Percentiles rank a stretch among this genome's conserved stretches.
Evolutionary conservation across 1,140 invertebrate species (phyloP).

Genomic region (Megalopta genalis): DNA sequence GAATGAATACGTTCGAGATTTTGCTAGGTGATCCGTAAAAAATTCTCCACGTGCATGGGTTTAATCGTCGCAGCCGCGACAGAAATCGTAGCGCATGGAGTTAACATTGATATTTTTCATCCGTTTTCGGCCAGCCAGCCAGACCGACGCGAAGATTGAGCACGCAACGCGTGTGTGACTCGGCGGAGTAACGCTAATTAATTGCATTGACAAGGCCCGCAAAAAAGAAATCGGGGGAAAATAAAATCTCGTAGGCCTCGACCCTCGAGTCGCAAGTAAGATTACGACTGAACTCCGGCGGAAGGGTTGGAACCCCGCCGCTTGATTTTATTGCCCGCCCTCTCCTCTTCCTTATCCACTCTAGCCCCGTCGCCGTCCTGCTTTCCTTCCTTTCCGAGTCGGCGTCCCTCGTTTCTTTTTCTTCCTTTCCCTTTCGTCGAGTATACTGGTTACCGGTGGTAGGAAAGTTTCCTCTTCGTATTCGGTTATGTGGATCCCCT

Average conservation of each 20-base stretch:
- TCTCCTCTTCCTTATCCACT: conserved; percentile 50
- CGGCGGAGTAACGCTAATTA: conserved; percentile 68
- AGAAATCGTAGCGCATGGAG: too few species aligned
- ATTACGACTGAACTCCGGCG: conserved; percentile 70
- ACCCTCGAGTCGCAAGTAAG: conserved; percentile 65
- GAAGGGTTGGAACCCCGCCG: conserved; percentile 74
- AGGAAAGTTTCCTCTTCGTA: conserved; percentile 52
- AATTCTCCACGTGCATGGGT: too few species aligned
- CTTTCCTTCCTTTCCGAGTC: conserved; percentile 64
- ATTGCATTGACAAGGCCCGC: conserved; percentile 57
- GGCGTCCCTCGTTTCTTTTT: conserved; percentile 58
- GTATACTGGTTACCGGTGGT: conserved; percentile 35
- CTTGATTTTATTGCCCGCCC: conserved; percentile 76
- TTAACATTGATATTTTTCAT: too few species aligned
- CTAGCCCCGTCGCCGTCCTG: conserved; percentile 41
- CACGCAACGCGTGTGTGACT: conserved; percentile 34
- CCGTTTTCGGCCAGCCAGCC: too few species aligned
- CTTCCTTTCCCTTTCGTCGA: conserved; percentile 59
- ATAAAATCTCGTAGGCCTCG: conserved; percentile 70
- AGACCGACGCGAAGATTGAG: too few species aligned
- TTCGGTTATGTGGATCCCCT: conserved; percentile 43
- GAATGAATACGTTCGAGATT: too few species aligned
- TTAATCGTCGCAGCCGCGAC: too few species aligned
- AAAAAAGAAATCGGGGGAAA: conserved; percentile 72
- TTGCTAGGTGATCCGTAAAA: too few species aligned